Percentiles rank a stretch among this genome's conserved stretches.
phyloP scores from a whole-genome alignment of 2,113 vertebrate species.

The Steatornis caripensis region DNA sequence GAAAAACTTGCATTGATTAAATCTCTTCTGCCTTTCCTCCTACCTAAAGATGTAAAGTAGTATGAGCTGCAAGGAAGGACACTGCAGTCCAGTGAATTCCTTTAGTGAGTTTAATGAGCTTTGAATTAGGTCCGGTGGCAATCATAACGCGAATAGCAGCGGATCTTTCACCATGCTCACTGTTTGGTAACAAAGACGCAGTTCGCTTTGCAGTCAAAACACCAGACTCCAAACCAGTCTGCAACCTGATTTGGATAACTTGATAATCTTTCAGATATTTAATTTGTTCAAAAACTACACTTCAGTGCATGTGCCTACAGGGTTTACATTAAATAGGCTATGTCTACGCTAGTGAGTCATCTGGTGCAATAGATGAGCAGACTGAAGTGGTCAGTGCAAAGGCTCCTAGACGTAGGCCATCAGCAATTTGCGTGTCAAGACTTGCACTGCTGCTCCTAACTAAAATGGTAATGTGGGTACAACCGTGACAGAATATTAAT shows the following conservation, averaged over 20 bases:
- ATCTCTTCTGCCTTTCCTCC: neutral
- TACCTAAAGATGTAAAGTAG: neutral
- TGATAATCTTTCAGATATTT: neutral
- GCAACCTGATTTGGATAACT: neutral
- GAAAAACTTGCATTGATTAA: neutral
- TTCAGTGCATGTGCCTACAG: neutral
- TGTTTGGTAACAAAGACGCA: neutral
- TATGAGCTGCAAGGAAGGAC: neutral
- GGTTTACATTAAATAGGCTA: neutral
- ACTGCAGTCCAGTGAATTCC: neutral
- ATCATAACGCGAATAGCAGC: neutral
- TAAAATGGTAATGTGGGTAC: neutral
- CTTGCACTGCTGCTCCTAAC: neutral
- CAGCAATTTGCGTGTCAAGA: neutral
- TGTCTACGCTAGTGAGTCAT: neutral
- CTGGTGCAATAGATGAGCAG: neutral
- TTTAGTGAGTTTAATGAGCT: neutral
- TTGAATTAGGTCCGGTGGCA: neutral
- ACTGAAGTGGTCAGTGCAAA: neutral
- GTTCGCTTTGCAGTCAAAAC: neutral
- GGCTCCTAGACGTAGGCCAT: neutral
- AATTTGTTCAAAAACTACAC: neutral
- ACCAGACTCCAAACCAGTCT: neutral
- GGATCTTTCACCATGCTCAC: neutral
- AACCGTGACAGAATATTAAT: neutral